Evolutionary conservation across 1,140 invertebrate species (phyloP), one percentile per base, ranked within the genome.

Genomic region (Drosophila eugracilis): DNA sequence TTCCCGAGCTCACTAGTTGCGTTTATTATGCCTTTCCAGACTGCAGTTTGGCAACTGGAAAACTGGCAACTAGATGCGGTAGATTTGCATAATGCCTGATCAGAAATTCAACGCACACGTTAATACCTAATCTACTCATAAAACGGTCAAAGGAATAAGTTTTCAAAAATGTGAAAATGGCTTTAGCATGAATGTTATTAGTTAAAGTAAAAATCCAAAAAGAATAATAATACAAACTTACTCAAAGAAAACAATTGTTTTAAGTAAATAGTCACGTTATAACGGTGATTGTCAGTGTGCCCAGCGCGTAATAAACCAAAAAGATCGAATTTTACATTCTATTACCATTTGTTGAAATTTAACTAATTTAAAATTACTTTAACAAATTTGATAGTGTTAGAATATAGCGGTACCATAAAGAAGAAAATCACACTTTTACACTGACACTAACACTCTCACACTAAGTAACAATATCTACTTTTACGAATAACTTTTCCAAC

Each of bases 1-100:
- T 88, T 80, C 58, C 73, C 77, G 34, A 57, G 58, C 81, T 80
- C 55, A 78, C 70, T 62, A 73, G 70, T 73, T 73, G 70, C 70
- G 70, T 72, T 72, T 65, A 50, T 28, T 50, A 50, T 65, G 42
- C 44, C 34, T 14, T 6, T 22, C 5, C 44, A n/a, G 37, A 71
- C 24, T 71, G 66, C 53, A 71, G 45, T 52, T 60, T 28, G 60
- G 21, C 34, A 52, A 36, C 37, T 39, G 32, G 24, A 30, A 30
- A 12, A 12, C 5, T 1, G 36, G 36, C 34, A 67, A 45, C 41
- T 42, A 26, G 37, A 34, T 63, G 63, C 42, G 26, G 41, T 39
- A 24, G 17, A 50, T 73, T 42, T 60, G 47, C 52, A 71, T 71
- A 70, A 67, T 52, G 65, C 24, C 36, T 52, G 36, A 67, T 67